Percentiles rank a stretch among this genome's conserved stretches.
Conservation (phyloP, 2,888 invertebrate genomes). For the Melanargia galathea region DNA sequence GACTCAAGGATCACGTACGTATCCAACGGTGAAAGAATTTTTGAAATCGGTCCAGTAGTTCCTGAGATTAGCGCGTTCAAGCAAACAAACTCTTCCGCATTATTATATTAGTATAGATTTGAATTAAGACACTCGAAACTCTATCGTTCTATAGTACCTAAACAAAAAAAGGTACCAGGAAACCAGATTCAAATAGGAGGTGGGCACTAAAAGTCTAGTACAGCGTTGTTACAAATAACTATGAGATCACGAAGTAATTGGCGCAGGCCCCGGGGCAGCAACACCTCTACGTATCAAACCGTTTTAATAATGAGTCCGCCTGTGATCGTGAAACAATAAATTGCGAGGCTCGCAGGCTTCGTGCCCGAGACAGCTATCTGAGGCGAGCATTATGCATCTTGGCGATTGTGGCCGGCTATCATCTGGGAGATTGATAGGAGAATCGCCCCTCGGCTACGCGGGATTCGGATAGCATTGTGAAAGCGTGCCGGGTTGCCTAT, state of each 20-base stretch:
- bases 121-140: too few relatives aligned
- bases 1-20: too few relatives aligned
- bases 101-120: too few relatives aligned
- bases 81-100: too few relatives aligned
- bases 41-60: too few relatives aligned
- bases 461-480: conserved; percentile 67
- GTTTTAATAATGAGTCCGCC: conserved; percentile 81
- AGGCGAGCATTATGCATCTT: conserved; percentile 79
- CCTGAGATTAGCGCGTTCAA: too few relatives aligned
- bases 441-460: conserved; percentile 74
- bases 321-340: conserved; percentile 83
- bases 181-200: conserved; percentile 46
- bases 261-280: conserved; percentile 74
- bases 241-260: conserved; percentile 73
- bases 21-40: too few relatives aligned
- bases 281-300: conserved; percentile 82
- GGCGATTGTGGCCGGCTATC: conserved; percentile 74
- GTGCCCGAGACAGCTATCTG: conserved; percentile 81
- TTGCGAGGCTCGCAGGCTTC: conserved; percentile 82
- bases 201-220: conserved; percentile 65
- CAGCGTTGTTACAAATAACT: conserved; percentile 67
- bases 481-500: conserved; percentile 58
- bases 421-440: conserved; percentile 81
- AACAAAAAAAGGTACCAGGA: conserved; percentile 34
- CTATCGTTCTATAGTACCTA: too few relatives aligned